Conservation (phyloP, 2,797 vertebrate species). For the Lithobates sylvaticus region DNA sequence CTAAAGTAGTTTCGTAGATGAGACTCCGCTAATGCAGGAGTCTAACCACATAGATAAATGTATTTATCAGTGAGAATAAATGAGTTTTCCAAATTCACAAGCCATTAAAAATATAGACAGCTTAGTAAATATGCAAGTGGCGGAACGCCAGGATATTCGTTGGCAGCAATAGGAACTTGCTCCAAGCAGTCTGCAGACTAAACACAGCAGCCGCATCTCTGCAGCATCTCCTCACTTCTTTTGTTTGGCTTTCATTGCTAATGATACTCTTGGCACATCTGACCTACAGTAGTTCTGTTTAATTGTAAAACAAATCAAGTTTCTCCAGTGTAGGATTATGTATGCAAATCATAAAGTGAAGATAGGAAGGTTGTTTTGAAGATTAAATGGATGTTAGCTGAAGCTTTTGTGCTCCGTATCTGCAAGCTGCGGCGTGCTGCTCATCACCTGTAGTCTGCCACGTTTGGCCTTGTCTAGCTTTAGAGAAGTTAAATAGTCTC, state of each 20-base stretch:
- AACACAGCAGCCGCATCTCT: slow-evolving; percentile 37
- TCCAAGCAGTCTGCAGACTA: slow-evolving; percentile 44
- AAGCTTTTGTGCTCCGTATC: slow-evolving; percentile 14
- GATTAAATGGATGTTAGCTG: slow-evolving; percentile 21
- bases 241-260: slow-evolving; percentile 48
- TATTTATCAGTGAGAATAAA: slow-evolving; percentile 47
- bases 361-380: slow-evolving; percentile 25
- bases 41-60: slow-evolving; percentile 48
- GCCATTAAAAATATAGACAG: slow-evolving; percentile 56
- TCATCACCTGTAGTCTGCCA: not conserved
- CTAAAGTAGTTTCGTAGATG: slow-evolving; percentile 39
- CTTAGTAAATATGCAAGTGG: slow-evolving; percentile 58
- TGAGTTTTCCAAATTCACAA: slow-evolving; percentile 50
- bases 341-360: slow-evolving; percentile 40
- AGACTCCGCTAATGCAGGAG: slow-evolving; percentile 31
- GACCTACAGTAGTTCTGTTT: slow-evolving; percentile 53
- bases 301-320: slow-evolving; percentile 56
- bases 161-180: slow-evolving; percentile 47
- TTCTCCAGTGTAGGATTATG: slow-evolving; percentile 30
- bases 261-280: slow-evolving; percentile 56
- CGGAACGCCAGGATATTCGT: slow-evolving; percentile 46
- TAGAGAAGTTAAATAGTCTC: not conserved
- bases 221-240: slow-evolving; percentile 31
- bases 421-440: not conserved
- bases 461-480: not conserved